These are phyloP conservation scores for Steatocranus sp. DNA, from an alignment of 2,797 vertebrate genomes.

Conservation along the genomic window DNA sequence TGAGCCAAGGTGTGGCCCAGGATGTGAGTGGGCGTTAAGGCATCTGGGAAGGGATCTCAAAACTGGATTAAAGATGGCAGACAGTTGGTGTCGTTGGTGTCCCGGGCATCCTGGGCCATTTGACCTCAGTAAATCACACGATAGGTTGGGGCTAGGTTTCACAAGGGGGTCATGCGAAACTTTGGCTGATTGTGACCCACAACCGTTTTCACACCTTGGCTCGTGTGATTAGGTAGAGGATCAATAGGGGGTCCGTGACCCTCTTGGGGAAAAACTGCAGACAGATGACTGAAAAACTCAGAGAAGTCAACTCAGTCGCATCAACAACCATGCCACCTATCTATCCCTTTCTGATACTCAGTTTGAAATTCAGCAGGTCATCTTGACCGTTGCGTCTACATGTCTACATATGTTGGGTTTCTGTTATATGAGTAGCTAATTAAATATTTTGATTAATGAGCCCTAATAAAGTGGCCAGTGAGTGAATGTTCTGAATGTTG, in stretches of 20 bases:
- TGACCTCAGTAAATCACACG: not conserved
- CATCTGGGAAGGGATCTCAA: not conserved
- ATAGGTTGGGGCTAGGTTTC: not conserved
- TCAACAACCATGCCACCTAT: not conserved
- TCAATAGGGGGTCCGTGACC: not conserved
- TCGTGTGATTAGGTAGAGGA: not conserved
- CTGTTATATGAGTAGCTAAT: not conserved
- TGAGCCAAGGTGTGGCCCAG: not conserved
- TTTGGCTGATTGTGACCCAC: not conserved
- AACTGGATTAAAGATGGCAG: not conserved
- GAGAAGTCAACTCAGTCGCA: accelerated
- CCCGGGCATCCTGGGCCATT: not conserved
- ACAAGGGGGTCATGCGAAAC: not conserved
- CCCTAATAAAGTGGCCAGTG: not conserved
- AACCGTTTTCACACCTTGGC: not conserved
- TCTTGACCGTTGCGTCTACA: not conserved
- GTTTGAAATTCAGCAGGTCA: not conserved
- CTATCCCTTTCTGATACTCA: not conserved
- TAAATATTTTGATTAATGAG: not conserved
- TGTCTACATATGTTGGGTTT: not conserved
- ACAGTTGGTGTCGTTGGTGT: not conserved
- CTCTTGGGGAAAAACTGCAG: not conserved
- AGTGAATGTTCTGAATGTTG: not conserved
- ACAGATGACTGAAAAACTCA: not conserved
- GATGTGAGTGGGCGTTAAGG: not conserved